Percentiles rank a stretch among this genome's conserved stretches.
These are phyloP conservation scores for Cyclura pinguis DNA, from an alignment of 2,797 vertebrate genomes.

Conservation along the genomic window DNA sequence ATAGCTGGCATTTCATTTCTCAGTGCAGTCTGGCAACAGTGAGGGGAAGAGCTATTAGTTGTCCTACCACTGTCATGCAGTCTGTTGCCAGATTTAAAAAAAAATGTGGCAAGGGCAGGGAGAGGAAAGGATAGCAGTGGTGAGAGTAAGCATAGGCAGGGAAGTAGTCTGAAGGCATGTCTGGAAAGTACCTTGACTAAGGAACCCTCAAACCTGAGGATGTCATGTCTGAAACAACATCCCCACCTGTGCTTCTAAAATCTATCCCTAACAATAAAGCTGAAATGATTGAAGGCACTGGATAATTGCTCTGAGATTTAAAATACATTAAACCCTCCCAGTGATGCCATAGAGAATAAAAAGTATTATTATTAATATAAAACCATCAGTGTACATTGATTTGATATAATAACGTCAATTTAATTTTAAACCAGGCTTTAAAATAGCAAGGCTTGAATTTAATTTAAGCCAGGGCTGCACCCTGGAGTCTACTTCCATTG, in stretches of 20 bases:
- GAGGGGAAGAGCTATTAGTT: too few species aligned
- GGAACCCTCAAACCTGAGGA: too few species aligned
- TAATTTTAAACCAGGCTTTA: constrained; percentile 3
- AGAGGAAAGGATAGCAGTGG: too few species aligned
- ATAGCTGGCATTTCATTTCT: too few species aligned
- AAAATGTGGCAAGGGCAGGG: too few species aligned
- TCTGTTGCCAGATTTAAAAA: too few species aligned
- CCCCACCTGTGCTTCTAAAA: neutral
- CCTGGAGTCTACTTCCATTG: neutral
- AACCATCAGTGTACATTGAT: neutral
- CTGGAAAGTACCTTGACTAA: too few species aligned
- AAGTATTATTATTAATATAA: neutral
- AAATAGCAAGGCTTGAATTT: neutral
- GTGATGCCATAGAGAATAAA: neutral
- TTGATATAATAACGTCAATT: neutral
- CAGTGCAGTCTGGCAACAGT: too few species aligned
- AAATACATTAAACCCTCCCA: constrained; percentile 7
- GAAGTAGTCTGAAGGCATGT: too few species aligned
- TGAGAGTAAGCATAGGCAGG: too few species aligned
- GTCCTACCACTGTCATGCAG: too few species aligned
- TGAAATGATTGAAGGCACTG: neutral
- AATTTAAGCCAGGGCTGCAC: neutral
- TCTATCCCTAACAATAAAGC: constrained; percentile 4
- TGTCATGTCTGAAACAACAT: neutral
- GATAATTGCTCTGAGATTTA: neutral